Evolutionary conservation across 2,888 invertebrate species (phyloP).

Genomic region (Parelbella ahira): DNA sequence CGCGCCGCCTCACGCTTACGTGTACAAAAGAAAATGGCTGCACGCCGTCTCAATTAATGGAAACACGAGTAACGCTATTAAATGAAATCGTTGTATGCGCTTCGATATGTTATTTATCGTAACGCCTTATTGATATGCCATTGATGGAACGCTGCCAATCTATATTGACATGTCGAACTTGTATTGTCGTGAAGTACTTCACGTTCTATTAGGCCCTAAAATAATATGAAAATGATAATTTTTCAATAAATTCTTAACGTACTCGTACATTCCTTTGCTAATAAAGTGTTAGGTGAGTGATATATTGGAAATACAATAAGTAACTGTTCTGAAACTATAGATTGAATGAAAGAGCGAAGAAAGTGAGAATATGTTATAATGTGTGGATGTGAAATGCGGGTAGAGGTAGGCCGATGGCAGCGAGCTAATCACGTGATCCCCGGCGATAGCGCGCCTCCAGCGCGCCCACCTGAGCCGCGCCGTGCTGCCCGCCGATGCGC

Average conservation of each 20-base stretch:
- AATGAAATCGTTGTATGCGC: conserved; percentile 17
- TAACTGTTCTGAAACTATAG: no score
- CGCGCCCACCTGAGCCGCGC: conserved; percentile 56
- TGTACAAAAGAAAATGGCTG: conserved; percentile 55
- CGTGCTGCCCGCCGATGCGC: conserved; percentile 42
- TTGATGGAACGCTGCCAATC: conserved; percentile 10
- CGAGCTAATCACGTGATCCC: conserved; percentile 49
- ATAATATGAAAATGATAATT: no score
- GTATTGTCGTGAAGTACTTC: no score
- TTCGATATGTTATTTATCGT: conserved; percentile 10
- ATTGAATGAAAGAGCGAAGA: no score
- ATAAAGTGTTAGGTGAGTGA: no score
- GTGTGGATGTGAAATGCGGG: conserved; percentile 23
- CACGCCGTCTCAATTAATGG: conserved; percentile 34
- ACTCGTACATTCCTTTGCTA: no score
- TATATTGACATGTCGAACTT: no score
- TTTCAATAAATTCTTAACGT: no score
- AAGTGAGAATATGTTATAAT: conserved; percentile 10
- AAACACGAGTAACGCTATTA: conserved; percentile 26
- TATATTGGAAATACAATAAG: no score
- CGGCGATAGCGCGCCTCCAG: conserved; percentile 51
- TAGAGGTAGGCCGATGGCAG: conserved; percentile 35
- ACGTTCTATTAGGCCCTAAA: no score
- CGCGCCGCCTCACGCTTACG: conserved; percentile 43
- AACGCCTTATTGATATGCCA: conserved; percentile 15